Conservation (phyloP, 2,797 vertebrate genomes). For the Tarsius wallacei region DNA sequence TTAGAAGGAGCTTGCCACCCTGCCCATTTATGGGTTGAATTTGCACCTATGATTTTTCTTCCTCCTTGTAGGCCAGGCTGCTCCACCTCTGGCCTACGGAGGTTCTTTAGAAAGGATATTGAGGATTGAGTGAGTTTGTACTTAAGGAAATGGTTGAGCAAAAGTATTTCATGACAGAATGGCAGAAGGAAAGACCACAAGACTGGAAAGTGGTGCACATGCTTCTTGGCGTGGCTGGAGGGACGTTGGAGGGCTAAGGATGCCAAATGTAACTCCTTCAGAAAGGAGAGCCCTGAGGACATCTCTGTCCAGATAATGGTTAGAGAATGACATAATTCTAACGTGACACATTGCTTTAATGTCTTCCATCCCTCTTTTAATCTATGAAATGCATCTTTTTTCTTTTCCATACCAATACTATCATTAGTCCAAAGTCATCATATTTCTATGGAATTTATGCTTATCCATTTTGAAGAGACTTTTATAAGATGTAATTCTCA, state of each 20-base stretch:
- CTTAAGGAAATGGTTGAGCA: not conserved
- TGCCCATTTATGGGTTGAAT: not conserved
- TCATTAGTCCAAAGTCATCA: not conserved
- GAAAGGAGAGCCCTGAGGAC: too few species aligned
- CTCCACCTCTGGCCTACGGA: not conserved
- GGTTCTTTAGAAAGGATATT: not conserved
- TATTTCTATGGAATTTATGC: constrained; percentile 36
- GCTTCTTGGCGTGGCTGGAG: not conserved
- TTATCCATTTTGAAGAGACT: not conserved
- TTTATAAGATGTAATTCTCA: not conserved
- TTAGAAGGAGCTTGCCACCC: not conserved
- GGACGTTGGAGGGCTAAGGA: not conserved
- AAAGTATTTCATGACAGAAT: not conserved
- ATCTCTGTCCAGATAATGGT: not conserved
- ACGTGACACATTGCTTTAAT: not conserved
- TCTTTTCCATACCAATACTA: not conserved
- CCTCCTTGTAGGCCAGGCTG: not conserved
- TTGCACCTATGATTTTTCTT: not conserved
- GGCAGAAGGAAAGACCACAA: not conserved
- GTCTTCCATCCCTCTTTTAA: not conserved
- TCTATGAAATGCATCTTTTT: not conserved
- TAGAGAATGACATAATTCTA: not conserved
- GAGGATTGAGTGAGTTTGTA: not conserved
- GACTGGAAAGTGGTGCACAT: not conserved
- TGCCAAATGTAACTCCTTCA: not conserved